Base-by-base conservation (phyloP, 2,888 invertebrate species). In the Drosophila buzzatii region DNA sequence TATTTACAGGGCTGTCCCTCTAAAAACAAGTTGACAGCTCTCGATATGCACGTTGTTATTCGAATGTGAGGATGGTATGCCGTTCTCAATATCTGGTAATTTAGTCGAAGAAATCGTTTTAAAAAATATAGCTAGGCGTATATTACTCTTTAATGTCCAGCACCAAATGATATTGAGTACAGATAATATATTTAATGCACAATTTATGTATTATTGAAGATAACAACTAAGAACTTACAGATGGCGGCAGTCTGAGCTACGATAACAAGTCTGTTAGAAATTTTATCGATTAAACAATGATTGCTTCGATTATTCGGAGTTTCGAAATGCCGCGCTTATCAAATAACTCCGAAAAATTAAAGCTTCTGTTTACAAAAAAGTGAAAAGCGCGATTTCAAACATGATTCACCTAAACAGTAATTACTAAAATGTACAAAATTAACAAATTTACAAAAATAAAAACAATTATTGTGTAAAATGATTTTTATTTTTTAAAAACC, bases 401-500 rank as follows among this genome's bases (percentile, higher is more conserved):
- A 14, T 14, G 35, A 27, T 27, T 27, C 4, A 27, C 3, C 27
- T 27, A 6, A 6, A 27, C 27, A 27, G 27, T 3, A 27, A 27
- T 5, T 27, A 27, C 0, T 27, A 5, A 27, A 1, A 6, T 6
- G 1, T 6, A 27, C 27, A 41, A 41, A 41, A n/a, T n/a, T 0
- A n/a, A 8, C 2, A 41, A 41, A 41, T 16, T 1, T n/a, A 39
- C 2, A 16, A 16, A 39, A 39, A 37, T 6, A 45, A 12, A 16
- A 8, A 7, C 2, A 23, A 20, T 14, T 44, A 10, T 45, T 45
- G 8, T 45, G 18, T 74, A 51, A 51, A 76, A 61, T 65, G 56
- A 53, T 62, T 64, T 79, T 82, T 79, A 79, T 82, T 78, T 82
- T 78, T 68, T 70, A 58, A 68, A 74, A 82, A 45, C 41, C 41